A percentile compares a stretch with the other conserved stretches of the same genome.
Evolutionary conservation across 2,113 vertebrate species (phyloP).

Genomic region (Grantiella picta): DNA sequence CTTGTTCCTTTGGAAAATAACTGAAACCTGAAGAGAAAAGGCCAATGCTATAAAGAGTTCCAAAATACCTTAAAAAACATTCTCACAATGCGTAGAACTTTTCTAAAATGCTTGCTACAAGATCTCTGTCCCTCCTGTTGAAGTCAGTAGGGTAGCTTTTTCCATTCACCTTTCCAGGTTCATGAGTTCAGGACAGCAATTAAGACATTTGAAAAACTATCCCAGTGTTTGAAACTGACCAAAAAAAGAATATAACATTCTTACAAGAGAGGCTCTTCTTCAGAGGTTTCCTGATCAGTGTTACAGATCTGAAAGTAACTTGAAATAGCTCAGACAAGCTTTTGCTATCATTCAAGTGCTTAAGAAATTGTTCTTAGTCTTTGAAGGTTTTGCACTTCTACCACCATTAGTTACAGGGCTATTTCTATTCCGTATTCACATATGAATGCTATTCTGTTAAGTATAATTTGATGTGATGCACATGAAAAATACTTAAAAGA

Average conservation of each 20-base stretch:
- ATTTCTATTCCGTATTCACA: not conserved
- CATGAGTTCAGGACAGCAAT: not conserved
- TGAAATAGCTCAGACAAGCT: not conserved
- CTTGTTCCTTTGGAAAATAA: not conserved
- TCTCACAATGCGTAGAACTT: not conserved
- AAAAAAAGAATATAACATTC: not conserved
- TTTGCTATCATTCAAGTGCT: not conserved
- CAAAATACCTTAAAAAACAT: not conserved
- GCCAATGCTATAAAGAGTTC: not conserved
- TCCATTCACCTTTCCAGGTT: not conserved
- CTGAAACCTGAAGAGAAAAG: not conserved
- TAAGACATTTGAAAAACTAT: not conserved
- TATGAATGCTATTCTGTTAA: not conserved
- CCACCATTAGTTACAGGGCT: not conserved
- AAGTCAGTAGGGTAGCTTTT: not conserved
- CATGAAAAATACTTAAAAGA: not conserved
- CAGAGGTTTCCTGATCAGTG: not conserved
- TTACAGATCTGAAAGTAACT: not conserved
- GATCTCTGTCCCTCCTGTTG: not conserved
- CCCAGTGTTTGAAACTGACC: not conserved
- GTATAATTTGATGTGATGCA: constrained; percentile 1
- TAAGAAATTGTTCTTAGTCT: not conserved
- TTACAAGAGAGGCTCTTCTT: not conserved
- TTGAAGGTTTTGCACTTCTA: not conserved
- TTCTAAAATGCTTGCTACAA: not conserved